Evolutionary conservation across 2,113 vertebrate species (phyloP).

Genomic region (Narcine bancroftii): DNA sequence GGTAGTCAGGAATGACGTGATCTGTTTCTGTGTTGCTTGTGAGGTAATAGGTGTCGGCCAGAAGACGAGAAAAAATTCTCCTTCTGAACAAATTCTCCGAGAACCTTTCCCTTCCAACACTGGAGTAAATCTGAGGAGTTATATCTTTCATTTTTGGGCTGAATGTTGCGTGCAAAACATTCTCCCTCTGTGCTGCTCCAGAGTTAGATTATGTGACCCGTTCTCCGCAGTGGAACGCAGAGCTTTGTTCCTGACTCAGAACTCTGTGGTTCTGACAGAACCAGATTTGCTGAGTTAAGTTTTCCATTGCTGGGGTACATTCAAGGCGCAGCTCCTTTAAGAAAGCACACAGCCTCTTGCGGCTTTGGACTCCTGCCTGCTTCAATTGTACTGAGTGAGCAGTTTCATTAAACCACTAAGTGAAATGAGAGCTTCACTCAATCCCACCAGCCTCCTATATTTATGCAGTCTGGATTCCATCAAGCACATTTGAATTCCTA

Average conservation of each 20-base stretch:
- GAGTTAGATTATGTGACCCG: too few relatives aligned
- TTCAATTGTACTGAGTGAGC: neutral
- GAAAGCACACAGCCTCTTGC: neutral
- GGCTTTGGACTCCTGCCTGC: neutral
- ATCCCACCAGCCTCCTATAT: neutral
- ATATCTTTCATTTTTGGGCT: too few relatives aligned
- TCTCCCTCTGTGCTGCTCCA: neutral
- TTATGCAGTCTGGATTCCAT: neutral
- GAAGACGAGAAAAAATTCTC: too few relatives aligned
- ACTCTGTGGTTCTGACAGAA: neutral
- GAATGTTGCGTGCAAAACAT: neutral
- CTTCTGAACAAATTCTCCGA: too few relatives aligned
- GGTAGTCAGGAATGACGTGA: too few relatives aligned
- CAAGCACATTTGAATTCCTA: neutral
- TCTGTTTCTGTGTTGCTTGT: too few relatives aligned
- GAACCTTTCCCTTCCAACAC: too few relatives aligned
- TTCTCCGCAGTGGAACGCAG: too few relatives aligned
- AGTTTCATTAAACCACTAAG: constrained; percentile 19
- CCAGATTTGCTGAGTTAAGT: neutral
- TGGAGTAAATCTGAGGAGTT: too few relatives aligned
- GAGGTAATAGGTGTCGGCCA: too few relatives aligned
- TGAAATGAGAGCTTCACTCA: neutral
- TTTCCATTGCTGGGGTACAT: neutral
- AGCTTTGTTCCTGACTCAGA: too few relatives aligned
- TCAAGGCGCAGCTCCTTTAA: neutral